A percentile compares a stretch with the other conserved stretches of the same genome.
Conservation (phyloP, 2,888 invertebrate species). For the Buathra laborator region DNA sequence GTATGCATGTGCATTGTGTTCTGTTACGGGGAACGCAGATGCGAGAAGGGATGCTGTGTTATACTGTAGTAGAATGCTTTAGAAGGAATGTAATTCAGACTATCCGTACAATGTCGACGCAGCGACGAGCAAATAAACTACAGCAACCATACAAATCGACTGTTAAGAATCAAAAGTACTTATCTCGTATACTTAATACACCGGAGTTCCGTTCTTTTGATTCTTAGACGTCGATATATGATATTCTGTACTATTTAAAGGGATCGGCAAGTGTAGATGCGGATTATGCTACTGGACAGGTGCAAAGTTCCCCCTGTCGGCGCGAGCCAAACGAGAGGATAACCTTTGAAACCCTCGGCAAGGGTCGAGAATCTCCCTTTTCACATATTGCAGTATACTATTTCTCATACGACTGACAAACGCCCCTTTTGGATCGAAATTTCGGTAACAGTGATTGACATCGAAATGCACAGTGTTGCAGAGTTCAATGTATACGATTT, state of each 20-base stretch:
- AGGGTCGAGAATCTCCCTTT: background rate
- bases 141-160: too few species aligned
- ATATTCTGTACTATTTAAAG: background rate
- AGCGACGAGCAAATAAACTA: background rate
- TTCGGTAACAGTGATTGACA: background rate
- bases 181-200: too few species aligned
- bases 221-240: background rate
- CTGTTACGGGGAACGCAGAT: background rate
- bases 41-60: slow-evolving; percentile 1
- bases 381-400: background rate
- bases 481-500: too few species aligned
- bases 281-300: slow-evolving; percentile 42
- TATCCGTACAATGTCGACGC: background rate
- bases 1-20: background rate
- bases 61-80: slow-evolving; percentile 1
- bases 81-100: slow-evolving; percentile 3
- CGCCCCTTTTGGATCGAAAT: background rate
- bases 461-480: too few species aligned
- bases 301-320: slow-evolving; percentile 21
- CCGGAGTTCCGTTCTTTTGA: too few species aligned
- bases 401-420: background rate
- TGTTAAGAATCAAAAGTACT: too few species aligned
- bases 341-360: slow-evolving; percentile 44
- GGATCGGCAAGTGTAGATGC: slow-evolving; percentile 28
- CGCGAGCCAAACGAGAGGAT: slow-evolving; percentile 23